These are phyloP conservation scores for Stomatorhinus walkeri DNA, from an alignment of 2,797 vertebrate genomes.

Conservation along the genomic window DNA sequence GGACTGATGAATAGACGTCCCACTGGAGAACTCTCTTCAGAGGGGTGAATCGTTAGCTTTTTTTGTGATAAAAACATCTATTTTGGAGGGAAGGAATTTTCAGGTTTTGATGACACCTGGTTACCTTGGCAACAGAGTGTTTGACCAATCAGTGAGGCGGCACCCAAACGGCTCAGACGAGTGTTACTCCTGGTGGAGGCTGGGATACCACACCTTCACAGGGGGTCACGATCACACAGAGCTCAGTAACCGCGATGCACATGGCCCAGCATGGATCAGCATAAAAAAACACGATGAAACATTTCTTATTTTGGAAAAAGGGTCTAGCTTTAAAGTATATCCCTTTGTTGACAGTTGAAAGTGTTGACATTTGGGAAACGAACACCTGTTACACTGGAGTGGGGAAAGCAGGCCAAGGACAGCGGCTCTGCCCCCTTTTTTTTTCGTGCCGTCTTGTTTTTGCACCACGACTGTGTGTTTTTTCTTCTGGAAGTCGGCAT, in stretches of 20 bases:
- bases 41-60: not conserved
- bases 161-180: not conserved
- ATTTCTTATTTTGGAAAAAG: not conserved
- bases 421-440: not conserved
- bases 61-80: not conserved
- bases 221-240: not conserved
- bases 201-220: not conserved
- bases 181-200: not conserved
- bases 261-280: not conserved
- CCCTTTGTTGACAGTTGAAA: conserved; percentile 3
- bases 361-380: not conserved
- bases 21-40: not conserved
- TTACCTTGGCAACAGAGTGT: not conserved
- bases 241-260: not conserved
- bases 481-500: not conserved
- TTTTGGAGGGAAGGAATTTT: not conserved
- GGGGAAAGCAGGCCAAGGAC: not conserved
- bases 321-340: not conserved
- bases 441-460: not conserved
- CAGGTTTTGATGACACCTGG: not conserved
- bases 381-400: not conserved
- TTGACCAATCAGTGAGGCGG: not conserved
- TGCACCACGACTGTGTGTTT: not conserved
- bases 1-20: not conserved
- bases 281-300: not conserved